These are phyloP conservation scores for Vulpes ferrilata DNA, from an alignment of 2,113 vertebrate species.

Conservation along the genomic window DNA sequence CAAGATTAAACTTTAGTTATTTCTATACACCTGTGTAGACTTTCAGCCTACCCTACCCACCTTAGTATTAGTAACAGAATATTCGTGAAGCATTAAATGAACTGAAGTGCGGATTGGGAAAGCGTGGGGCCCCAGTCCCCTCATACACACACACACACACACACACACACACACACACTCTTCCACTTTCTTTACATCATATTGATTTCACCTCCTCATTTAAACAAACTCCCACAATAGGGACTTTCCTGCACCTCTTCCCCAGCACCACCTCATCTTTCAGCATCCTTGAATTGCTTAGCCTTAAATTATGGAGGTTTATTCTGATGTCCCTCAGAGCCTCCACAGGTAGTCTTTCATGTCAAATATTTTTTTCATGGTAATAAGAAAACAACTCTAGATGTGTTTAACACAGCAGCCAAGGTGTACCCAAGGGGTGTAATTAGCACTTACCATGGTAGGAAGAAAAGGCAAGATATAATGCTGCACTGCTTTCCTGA, in stretches of 20 bases:
- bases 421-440: slow-evolving; percentile 74
- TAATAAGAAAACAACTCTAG: slow-evolving; percentile 77
- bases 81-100: background rate
- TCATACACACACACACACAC: background rate
- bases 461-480: slow-evolving; percentile 59
- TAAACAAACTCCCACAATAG: slow-evolving; percentile 25
- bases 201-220: slow-evolving; percentile 55
- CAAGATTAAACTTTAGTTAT: background rate
- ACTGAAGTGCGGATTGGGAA: background rate
- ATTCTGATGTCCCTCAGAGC: slow-evolving; percentile 23
- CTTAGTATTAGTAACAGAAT: background rate
- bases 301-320: slow-evolving; percentile 58
- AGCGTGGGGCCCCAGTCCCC: background rate
- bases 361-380: slow-evolving; percentile 69
- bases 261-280: background rate
- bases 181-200: slow-evolving; percentile 24
- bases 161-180: background rate
- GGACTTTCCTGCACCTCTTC: background rate
- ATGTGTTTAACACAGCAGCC: slow-evolving; percentile 74
- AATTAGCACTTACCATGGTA: slow-evolving; percentile 71
- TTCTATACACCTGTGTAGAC: background rate
- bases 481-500: background rate
- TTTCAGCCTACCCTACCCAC: background rate
- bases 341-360: slow-evolving; percentile 59
- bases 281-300: background rate